Base-by-base conservation (phyloP, 1,140 invertebrate species). In the Sinella curviseta region DNA sequence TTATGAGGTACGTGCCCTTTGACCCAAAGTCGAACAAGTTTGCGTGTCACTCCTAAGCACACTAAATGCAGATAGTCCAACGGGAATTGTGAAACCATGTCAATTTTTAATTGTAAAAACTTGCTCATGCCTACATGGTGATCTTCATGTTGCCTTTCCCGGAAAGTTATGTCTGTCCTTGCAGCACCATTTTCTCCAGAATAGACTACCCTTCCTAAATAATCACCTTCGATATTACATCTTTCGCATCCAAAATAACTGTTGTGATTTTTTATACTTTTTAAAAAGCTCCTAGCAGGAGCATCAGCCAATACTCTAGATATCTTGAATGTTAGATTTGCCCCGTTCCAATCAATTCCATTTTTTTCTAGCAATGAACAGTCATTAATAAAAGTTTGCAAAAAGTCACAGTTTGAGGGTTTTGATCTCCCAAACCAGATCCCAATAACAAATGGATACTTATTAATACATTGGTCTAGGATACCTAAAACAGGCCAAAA, bases 1-100 rank as follows among this genome's bases (percentile, higher is more conserved):
- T 24, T 36, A 26, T 75, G 17, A 48, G 74, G 74, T 8, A 48
- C 3, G 36, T 75, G 36, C 16, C 74, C 74, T 26, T 75, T 75
- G 14, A 75, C 74, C 74, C 74, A 75, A 12, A 4, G 14, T 16
- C 74, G 14, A 8, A 75, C 35, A 24, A 75, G 16, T 48, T 48
- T 75, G 36, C 74, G 2, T 8, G 39, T 24, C 1, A 75, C 74
- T 8, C 74, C 74, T 3, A 75, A 24, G n/a, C 14, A 54, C 35
- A 75, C 74, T 39, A 75, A 39, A 26, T 75, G 74, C 8, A 75
- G 24, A 75, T 75, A 75, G 28, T 75, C 74, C 28, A 75, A 54
- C 26, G 74, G 74, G 16, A 75, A 2, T 75, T 75, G 74, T 3
- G 8, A 8, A n/a, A 75, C 24, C 28, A 75, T 8, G 24, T 54